Base-by-base conservation (phyloP, 2,113 vertebrate species). In the Sebastes fasciatus region DNA sequence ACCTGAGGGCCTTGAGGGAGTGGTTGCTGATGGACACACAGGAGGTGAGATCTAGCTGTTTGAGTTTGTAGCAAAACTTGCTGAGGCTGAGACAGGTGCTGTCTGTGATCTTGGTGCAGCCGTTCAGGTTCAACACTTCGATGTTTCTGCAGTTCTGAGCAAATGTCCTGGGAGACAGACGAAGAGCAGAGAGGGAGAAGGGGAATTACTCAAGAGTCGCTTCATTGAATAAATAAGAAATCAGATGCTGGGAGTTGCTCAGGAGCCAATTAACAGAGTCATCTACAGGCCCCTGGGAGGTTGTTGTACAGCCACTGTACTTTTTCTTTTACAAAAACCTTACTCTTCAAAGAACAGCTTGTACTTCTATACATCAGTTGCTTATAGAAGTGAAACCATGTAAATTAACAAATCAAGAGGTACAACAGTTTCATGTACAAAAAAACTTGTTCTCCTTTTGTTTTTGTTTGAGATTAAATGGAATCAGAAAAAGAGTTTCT, bases 141-240 rank as follows among this genome's bases (percentile, higher is more conserved):
- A 99, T 99, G 93, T 99, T 99, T 71, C 97, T 96, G 92, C 97
- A 99, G 95, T 99, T 99, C 95, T 99, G 98, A 61, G 98, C 96
- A 94, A 99, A 99, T 6, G 97, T 98, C 94, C 98, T 99, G 89
- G 26, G n/a, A 80, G 93, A 81, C 42, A 89, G 90, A 55, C 6
- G 76, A 86, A 87, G 26, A 46, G 82, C 14, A 62, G 17, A 8
- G 42, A 70, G 51, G 57, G 52, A 80, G 16, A 76, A 54, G 4
- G 16, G 21, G 12, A 63, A 55, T 80, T 55, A 87, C 57, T 71
- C 42, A 17, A 40, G 66, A 83, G 78, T 17, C 5, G 9, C 65
- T 77, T 82, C 52, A 68, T 45, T 77, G 61, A 80, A 81, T 86
- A 67, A 82, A 72, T 67, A 70, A 60, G 62, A 77, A 64, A 48